Base-by-base conservation (phyloP, 2,888 invertebrate species). In the Asteroscopus sphinx region DNA sequence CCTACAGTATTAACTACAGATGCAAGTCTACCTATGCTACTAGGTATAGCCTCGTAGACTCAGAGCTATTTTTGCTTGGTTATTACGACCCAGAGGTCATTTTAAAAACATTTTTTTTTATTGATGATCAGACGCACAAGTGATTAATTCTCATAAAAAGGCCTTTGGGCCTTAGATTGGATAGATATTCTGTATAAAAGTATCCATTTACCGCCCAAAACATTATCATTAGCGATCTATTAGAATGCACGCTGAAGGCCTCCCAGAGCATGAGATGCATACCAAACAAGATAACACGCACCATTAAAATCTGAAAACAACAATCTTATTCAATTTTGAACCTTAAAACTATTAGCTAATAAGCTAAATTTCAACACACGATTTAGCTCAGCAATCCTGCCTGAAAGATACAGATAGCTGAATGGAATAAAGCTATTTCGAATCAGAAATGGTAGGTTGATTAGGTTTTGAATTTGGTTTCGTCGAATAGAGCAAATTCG, bases 171-270 rank as follows among this genome's bases (percentile, higher is more conserved):
- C 17, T 25, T 6, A 26, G 44, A 26, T 13, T 41, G 39, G 36
- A 37, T 36, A 16, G 25, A 25, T 25, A 25, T 6, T n/a, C n/a
- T n/a, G n/a, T 35, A 59, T 53, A 57, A 65, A 71, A 62, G 61
- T 74, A 77, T 76, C 60, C 52, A 72, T 71, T 74, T 61, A 64
- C 72, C 71, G 57, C 56, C 68, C 75, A 78, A 82, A 83, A 81
- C 77, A 82, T 81, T 73, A 71, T 80, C 81, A 86, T 85, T 85
- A 86, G 75, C 73, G 67, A 79, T 79, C 79, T 76, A 83, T 88
- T 85, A 82, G 81, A 81, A 87, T 85, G 77, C 81, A 77, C 69
- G 68, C 76, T 76, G 75, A 77, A 77, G 59, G 52, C 63, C 37
- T 48, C 16, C 52, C 56, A 62, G 55, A 64, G 56, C 83, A 82